A percentile compares a stretch with the other conserved stretches of the same genome.
These are phyloP conservation scores for Microctonus hyperodae DNA, from an alignment of 2,888 invertebrate genomes.

Conservation along the genomic window DNA sequence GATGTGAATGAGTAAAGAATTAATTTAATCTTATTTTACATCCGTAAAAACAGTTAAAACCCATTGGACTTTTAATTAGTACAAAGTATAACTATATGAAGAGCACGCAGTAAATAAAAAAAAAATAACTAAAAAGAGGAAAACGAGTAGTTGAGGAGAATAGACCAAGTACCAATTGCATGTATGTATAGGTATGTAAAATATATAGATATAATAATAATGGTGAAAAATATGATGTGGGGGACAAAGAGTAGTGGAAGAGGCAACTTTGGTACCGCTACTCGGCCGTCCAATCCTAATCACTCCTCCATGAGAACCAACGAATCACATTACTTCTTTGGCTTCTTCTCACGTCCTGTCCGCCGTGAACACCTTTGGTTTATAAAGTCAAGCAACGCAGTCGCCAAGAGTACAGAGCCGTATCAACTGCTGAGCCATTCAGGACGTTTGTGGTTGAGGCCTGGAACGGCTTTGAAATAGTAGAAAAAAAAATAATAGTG, in stretches of 20 bases:
- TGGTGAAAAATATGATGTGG: conserved; percentile 6
- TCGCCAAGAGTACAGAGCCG: conserved; percentile 61
- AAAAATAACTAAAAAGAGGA: conserved; percentile 25
- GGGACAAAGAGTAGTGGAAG: conserved; percentile 23
- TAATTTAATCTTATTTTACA: too few relatives aligned
- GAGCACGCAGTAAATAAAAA: neutral
- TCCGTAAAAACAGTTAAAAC: neutral
- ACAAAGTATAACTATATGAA: neutral
- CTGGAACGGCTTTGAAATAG: neutral
- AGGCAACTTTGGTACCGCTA: conserved; percentile 40
- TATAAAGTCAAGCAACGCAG: conserved; percentile 61
- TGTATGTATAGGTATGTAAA: neutral
- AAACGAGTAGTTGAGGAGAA: neutral
- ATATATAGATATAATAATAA: neutral
- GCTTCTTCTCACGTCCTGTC: conserved; percentile 41
- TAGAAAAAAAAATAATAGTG: neutral
- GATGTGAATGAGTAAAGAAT: too few relatives aligned
- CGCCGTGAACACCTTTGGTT: conserved; percentile 53
- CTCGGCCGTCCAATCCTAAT: conserved; percentile 43
- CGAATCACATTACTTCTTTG: conserved; percentile 51
- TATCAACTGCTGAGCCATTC: conserved; percentile 60
- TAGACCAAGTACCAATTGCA: conserved; percentile 7
- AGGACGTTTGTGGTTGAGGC: conserved; percentile 45
- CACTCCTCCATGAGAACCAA: conserved; percentile 44
- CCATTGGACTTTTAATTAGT: neutral